Evolutionary conservation across 1,140 invertebrate species (phyloP).

Genomic region (Magallana gigas): DNA sequence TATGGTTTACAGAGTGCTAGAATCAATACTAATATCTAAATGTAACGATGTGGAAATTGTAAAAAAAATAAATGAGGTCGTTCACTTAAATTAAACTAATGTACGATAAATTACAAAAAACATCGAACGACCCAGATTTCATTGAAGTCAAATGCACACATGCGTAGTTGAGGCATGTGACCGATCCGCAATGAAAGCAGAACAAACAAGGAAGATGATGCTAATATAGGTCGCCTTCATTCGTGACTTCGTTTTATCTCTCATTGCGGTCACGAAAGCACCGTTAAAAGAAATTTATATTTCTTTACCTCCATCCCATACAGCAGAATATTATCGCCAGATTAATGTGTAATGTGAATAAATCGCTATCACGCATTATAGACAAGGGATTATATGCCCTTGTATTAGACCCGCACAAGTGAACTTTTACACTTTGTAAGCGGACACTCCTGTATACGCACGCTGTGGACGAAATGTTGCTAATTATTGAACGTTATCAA

Average conservation of each 20-base stretch:
- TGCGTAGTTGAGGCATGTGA: neutral
- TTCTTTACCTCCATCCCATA: neutral
- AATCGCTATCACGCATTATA: constrained; percentile 1
- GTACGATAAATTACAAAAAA: too few relatives aligned
- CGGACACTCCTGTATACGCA: neutral
- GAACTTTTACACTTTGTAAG: constrained; percentile 24
- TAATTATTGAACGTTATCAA: constrained; percentile 33
- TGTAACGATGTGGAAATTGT: too few relatives aligned
- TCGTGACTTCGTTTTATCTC: constrained; percentile 10
- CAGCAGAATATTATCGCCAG: neutral
- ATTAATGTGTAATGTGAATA: constrained; percentile 19
- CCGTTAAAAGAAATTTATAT: constrained; percentile 21
- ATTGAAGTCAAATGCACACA: too few relatives aligned
- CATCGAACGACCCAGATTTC: too few relatives aligned
- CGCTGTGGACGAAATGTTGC: constrained; percentile 5
- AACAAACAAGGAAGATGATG: neutral
- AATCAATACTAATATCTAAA: too few relatives aligned
- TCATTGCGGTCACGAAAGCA: neutral
- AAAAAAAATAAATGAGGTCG: too few relatives aligned
- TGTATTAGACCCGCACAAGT: neutral
- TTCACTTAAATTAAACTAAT: too few relatives aligned
- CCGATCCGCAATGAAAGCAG: neutral
- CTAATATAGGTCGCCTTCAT: neutral
- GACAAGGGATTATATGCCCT: neutral
- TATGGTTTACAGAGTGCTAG: too few relatives aligned